Conservation (phyloP, 1,140 invertebrate species). For the Chionoecetes opilio region DNA sequence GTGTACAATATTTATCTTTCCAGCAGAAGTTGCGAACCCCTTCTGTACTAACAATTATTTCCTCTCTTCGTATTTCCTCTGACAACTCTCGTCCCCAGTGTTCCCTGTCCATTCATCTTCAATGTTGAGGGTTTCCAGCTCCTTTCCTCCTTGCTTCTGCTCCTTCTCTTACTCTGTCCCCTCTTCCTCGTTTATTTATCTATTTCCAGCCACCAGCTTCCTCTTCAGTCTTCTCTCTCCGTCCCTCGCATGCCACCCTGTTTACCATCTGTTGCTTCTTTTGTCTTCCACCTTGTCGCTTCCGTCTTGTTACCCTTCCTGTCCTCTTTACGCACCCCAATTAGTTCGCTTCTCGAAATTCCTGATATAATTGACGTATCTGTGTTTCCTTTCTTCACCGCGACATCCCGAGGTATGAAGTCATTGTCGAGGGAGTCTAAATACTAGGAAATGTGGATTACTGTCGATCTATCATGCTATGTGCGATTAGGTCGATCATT, state of each 20-base stretch:
- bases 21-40: constrained; percentile 13
- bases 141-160: constrained; percentile 1
- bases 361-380: not conserved
- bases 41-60: constrained; percentile 63
- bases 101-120: constrained; percentile 53
- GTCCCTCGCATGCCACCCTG: not conserved
- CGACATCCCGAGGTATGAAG: not conserved
- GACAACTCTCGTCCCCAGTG: constrained; percentile 52
- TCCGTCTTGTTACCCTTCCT: constrained; percentile 22
- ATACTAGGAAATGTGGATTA: not conserved
- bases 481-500: not conserved
- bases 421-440: not conserved
- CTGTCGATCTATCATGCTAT: constrained; percentile 24
- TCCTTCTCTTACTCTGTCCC: not conserved
- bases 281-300: not conserved
- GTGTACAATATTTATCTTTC: constrained; percentile 59
- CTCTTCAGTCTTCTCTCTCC: not conserved
- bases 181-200: constrained; percentile 44
- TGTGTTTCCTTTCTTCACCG: not conserved
- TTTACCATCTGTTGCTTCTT: constrained; percentile 18
- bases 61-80: constrained; percentile 64
- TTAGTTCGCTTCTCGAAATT: not conserved
- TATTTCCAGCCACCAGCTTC: not conserved
- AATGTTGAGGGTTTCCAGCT: not conserved
- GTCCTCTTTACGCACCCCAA: not conserved